These are phyloP conservation scores for Ormyrus labotus DNA, from an alignment of 2,888 invertebrate genomes.

Conservation along the genomic window DNA sequence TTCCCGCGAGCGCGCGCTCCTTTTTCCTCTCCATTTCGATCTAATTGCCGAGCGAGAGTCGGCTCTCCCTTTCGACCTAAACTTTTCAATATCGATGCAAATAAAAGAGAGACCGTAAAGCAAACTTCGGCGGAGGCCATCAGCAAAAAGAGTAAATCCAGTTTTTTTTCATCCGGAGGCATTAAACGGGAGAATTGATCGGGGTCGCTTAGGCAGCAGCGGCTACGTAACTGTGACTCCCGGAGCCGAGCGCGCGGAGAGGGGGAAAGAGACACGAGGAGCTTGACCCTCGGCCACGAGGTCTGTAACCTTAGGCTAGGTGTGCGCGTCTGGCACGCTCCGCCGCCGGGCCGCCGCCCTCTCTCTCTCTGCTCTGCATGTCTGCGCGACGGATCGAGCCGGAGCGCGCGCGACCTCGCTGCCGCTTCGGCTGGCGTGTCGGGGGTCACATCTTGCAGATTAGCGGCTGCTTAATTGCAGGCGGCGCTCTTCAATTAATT, in stretches of 20 bases:
- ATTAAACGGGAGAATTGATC: constrained; percentile 25
- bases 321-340: background rate
- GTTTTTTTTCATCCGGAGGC: too few species aligned
- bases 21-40: constrained; percentile 25
- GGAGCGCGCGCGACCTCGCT: constrained; percentile 59
- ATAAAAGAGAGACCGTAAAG: constrained; percentile 15
- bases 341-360: constrained; percentile 1
- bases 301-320: constrained; percentile 66
- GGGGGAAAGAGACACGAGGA: constrained; percentile 24
- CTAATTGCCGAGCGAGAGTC: constrained; percentile 19
- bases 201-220: background rate
- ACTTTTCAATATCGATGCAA: background rate
- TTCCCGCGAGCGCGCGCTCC: background rate
- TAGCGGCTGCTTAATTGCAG: constrained; percentile 58
- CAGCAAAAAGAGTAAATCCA: too few species aligned
- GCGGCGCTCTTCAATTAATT: too few species aligned
- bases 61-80: background rate
- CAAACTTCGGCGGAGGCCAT: too few species aligned
- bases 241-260: constrained; percentile 53
- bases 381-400: background rate
- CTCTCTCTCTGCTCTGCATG: background rate
- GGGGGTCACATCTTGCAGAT: constrained; percentile 67
- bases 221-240: background rate
- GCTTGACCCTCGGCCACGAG: constrained; percentile 59
- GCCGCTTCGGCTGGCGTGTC: constrained; percentile 62